Conservation (phyloP, 1,140 invertebrate species). For the Pygmarrhopalites habei region DNA sequence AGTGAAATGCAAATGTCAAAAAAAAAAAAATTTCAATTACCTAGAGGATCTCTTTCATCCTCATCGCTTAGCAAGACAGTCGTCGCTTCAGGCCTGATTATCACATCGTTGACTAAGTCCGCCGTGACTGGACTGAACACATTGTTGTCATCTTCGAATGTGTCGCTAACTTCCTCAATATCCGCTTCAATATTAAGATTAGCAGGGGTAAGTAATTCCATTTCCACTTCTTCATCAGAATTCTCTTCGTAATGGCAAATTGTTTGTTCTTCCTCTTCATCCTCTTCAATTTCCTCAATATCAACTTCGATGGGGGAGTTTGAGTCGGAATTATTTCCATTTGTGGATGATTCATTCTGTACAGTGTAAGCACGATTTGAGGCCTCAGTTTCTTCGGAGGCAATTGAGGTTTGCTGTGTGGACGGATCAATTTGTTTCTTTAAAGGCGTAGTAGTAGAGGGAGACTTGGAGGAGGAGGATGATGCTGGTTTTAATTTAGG, state of each 20-base stretch:
- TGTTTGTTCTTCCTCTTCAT: neutral
- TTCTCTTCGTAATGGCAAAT: neutral
- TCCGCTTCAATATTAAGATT: neutral
- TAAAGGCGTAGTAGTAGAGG: too few relatives aligned
- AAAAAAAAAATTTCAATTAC: neutral
- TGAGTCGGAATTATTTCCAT: neutral
- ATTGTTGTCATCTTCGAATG: neutral
- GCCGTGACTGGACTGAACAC: slow-evolving; percentile 1
- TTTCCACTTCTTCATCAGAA: neutral
- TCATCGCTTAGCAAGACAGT: slow-evolving; percentile 5
- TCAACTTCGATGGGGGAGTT: neutral
- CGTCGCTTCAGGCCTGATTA: neutral
- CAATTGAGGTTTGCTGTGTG: too few relatives aligned
- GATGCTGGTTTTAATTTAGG: too few relatives aligned
- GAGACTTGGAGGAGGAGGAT: too few relatives aligned
- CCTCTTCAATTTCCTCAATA: slow-evolving; percentile 3
- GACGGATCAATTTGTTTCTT: neutral
- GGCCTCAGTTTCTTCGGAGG: neutral
- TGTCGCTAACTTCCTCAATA: neutral
- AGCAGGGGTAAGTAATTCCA: neutral
- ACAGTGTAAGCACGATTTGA: neutral
- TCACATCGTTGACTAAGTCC: slow-evolving; percentile 5
- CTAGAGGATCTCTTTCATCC: slow-evolving; percentile 2
- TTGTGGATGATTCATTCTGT: neutral
- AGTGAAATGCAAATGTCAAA: too few relatives aligned